Percentiles rank a stretch among this genome's conserved stretches.
These are phyloP conservation scores for Acronicta alni DNA, from an alignment of 2,888 invertebrate species.

Conservation along the genomic window DNA sequence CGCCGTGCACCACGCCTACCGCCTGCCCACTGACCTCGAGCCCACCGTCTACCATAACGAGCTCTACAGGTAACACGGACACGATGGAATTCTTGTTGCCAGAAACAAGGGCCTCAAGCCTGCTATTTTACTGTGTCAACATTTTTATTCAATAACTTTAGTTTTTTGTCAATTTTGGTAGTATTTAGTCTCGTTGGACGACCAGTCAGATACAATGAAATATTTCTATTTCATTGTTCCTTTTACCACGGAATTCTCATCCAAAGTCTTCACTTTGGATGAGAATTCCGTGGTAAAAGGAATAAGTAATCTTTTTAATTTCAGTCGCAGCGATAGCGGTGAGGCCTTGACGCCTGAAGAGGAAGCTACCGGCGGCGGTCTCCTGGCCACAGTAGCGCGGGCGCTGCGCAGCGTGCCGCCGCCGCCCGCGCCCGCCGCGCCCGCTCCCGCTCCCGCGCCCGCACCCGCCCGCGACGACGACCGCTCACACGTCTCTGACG, in stretches of 20 bases:
- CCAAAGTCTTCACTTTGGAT: too few species aligned
- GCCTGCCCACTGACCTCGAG: constrained; percentile 93
- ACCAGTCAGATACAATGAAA: too few species aligned
- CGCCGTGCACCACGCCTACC: constrained; percentile 91
- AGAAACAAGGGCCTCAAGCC: too few species aligned
- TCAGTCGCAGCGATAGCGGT: constrained; percentile 91
- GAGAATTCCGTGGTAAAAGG: too few species aligned
- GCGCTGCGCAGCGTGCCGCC: constrained; percentile 78
- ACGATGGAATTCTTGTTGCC: too few species aligned
- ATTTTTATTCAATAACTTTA: too few species aligned
- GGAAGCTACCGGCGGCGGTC: constrained; percentile 75
- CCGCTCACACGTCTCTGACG: constrained; percentile 78
- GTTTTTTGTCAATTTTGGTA: too few species aligned
- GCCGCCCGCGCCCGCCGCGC: constrained; percentile 38
- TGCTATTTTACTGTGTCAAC: too few species aligned
- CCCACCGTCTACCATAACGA: constrained; percentile 95
- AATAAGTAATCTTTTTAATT: constrained; percentile 15
- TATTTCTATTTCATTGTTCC: too few species aligned
- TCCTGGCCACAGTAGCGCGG: constrained; percentile 93
- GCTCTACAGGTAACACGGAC: constrained; percentile 39
- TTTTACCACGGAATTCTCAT: too few species aligned
- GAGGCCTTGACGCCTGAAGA: constrained; percentile 91
- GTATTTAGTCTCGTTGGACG: too few species aligned
- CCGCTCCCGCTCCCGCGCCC: neutral
- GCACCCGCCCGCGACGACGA: constrained; percentile 70